Base-by-base conservation (phyloP, 2,113 vertebrate species). In the Hippolais icterina region DNA sequence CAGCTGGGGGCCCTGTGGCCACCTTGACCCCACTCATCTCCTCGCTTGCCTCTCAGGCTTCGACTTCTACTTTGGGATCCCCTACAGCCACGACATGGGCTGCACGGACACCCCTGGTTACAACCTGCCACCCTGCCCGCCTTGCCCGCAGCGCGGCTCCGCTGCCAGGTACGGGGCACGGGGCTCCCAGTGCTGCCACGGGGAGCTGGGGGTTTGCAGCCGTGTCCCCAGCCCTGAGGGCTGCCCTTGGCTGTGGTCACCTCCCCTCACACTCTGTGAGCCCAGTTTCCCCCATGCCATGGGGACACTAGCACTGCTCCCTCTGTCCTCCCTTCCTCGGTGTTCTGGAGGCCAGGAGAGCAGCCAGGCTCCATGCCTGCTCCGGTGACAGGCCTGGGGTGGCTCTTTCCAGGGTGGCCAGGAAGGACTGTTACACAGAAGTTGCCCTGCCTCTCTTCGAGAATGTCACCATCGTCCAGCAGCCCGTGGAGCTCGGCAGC, bases 51-150 rank as follows among this genome's bases (percentile, higher is more conserved):
- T 93, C 80, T n/a, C 97, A 99, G 99, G 99, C n/a, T 99, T 99
- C 1, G 98, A 99, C 79, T 99, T 98, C 95, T 99, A 99, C 97
- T 98, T 99, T 2, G 99, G 99, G 35, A 98, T 99, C 76, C 99
- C 99, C 7, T 99, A 99, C 92, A 99, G 99, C 94, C 98, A 99
- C 5, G 99, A 99, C 82, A 99, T 99, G 99, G 99, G 99, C 95
- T 99, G 99, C 81, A 99, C 98, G 0, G 99, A 99, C 63, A 90
- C 15, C 33, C 99, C 99, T 0, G 99, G 99, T 41, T 99, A 98
- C 83, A 95, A 99, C 96, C 46, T 98, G 41, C 99, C 99, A 0
- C 97, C 96, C 37, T 99, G 99, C 71, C 97, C 93, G 0, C 97
- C 98, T 7, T 99, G 99, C 96, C 96, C 98, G 0, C 78, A 4